phyloP scores from a whole-genome alignment of 2,888 invertebrate species.

The Nowickia ferox region DNA sequence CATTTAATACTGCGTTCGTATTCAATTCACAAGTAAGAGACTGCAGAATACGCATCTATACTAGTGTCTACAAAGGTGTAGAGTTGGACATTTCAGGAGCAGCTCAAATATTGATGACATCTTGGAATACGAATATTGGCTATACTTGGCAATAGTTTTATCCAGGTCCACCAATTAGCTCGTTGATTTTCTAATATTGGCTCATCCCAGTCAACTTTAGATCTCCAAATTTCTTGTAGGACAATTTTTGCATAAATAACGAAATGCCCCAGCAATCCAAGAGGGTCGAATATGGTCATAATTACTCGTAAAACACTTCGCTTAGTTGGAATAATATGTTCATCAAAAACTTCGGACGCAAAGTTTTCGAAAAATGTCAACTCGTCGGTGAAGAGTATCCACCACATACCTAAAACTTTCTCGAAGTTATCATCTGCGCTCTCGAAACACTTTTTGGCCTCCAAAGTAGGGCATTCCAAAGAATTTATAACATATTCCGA shows the following conservation, averaged over 20 bases:
- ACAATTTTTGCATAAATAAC: too few species aligned
- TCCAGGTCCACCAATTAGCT: too few species aligned
- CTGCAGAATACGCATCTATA: background rate
- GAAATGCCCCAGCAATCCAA: too few species aligned
- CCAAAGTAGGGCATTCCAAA: constrained; percentile 62
- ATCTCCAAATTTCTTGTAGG: too few species aligned
- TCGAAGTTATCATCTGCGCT: background rate
- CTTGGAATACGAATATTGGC: too few species aligned
- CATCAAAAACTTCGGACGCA: background rate
- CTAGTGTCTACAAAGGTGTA: background rate
- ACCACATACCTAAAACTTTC: constrained; percentile 14
- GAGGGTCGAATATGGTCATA: too few species aligned
- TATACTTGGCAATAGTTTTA: too few species aligned
- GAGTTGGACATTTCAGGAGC: too few species aligned
- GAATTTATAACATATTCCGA: constrained; percentile 12
- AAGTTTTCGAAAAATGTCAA: background rate
- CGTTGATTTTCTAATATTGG: too few species aligned
- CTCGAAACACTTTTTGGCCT: background rate
- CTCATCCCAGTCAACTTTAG: too few species aligned
- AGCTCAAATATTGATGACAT: too few species aligned
- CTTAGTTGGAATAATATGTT: background rate
- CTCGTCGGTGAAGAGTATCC: background rate
- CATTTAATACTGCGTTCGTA: background rate
- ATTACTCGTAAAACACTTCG: background rate
- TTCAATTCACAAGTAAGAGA: background rate